Conservation (phyloP, 2,113 vertebrate genomes). For the Caloenas nicobarica region DNA sequence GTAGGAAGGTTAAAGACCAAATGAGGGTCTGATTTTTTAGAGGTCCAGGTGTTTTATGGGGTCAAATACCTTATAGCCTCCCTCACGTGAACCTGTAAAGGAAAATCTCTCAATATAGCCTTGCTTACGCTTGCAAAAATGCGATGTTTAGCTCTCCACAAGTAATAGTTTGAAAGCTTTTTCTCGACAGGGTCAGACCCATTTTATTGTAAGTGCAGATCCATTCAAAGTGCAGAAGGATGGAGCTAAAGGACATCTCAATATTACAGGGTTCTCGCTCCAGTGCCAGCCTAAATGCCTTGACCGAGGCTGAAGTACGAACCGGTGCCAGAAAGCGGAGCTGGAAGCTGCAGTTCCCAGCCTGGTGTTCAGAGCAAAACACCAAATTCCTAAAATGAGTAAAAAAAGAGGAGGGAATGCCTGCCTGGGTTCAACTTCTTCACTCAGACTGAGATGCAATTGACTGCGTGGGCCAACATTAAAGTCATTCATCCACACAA, state of each 20-base stretch:
- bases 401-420: neutral
- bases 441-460: neutral
- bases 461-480: fast-evolving
- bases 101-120: neutral
- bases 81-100: neutral
- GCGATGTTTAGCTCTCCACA: neutral
- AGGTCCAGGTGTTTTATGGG: neutral
- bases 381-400: neutral
- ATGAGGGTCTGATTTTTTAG: neutral
- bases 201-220: conserved; percentile 1
- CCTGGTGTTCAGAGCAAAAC: neutral
- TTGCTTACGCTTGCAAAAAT: conserved; percentile 32
- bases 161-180: conserved; percentile 44
- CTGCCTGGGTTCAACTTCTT: neutral
- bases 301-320: neutral
- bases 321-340: neutral
- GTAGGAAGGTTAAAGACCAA: neutral
- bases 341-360: neutral
- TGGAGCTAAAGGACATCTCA: neutral
- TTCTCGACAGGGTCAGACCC: conserved; percentile 3
- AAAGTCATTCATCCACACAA: neutral
- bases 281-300: neutral
- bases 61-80: neutral
- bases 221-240: neutral
- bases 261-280: neutral